These are phyloP conservation scores for Tachycineta bicolor DNA, from an alignment of 2,113 vertebrate genomes.

Conservation along the genomic window DNA sequence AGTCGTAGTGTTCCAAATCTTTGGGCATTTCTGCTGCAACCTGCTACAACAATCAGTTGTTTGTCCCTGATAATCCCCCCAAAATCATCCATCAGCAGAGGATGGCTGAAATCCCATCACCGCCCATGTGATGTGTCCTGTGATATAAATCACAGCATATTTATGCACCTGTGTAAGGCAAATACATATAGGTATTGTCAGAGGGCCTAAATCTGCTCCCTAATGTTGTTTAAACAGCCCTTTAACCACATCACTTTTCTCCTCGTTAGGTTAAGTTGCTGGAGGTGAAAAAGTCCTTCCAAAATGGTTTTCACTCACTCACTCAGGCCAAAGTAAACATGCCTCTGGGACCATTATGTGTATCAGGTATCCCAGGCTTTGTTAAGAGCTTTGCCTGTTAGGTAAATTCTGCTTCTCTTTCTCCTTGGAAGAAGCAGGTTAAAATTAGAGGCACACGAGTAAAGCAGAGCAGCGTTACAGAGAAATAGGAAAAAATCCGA, in stretches of 20 bases:
- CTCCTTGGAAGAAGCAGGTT: conserved; percentile 7
- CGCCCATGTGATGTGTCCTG: background rate
- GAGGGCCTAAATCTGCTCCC: conserved; percentile 19
- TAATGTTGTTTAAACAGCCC: conserved; percentile 59
- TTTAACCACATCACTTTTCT: conserved; percentile 68
- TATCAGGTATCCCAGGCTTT: conserved; percentile 67
- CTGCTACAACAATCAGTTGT: background rate
- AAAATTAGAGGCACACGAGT: background rate
- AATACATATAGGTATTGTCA: conserved; percentile 20
- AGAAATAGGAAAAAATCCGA: background rate
- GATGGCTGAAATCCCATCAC: background rate
- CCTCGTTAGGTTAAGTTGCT: conserved; percentile 58
- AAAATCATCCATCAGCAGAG: background rate
- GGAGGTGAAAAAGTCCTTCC: conserved; percentile 64
- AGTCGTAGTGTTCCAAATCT: background rate
- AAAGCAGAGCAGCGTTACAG: background rate
- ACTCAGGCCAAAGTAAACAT: conserved; percentile 70
- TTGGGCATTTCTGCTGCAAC: background rate
- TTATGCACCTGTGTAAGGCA: conserved; percentile 43
- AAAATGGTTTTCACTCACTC: conserved; percentile 69
- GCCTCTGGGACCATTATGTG: conserved; percentile 63
- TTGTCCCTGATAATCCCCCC: background rate
- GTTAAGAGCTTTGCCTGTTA: conserved; percentile 55
- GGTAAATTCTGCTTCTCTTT: conserved; percentile 40
- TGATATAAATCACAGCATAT: conserved; percentile 22